Conservation (phyloP, 2,888 invertebrate genomes). For the Phragmatobia fuliginosa region DNA sequence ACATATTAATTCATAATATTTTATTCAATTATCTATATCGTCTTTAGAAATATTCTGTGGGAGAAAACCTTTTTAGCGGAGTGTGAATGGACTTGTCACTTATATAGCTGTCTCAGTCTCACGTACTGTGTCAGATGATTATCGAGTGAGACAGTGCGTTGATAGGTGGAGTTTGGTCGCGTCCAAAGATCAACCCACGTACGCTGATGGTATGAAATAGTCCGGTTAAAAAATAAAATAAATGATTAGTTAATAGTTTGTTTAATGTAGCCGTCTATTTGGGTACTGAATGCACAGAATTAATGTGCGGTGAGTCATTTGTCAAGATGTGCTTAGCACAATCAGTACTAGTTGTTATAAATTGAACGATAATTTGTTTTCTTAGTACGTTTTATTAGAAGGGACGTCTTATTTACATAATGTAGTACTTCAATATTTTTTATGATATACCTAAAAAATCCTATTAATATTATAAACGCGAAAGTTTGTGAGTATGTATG, state of each 20-base stretch:
- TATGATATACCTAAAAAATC: background rate
- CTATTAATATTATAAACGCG: too few species aligned
- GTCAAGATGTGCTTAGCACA: slow-evolving; percentile 35
- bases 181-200: slow-evolving; percentile 65
- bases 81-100: slow-evolving; percentile 42
- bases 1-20: slow-evolving; percentile 56
- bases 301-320: slow-evolving; percentile 47
- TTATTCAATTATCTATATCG: slow-evolving; percentile 42
- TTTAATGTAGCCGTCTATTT: slow-evolving; percentile 59
- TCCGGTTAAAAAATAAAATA: slow-evolving; percentile 64
- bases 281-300: slow-evolving; percentile 51
- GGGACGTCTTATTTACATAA: background rate
- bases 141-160: slow-evolving; percentile 52
- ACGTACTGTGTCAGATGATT: slow-evolving; percentile 7
- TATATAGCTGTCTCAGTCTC: slow-evolving; percentile 45
- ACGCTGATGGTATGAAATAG: slow-evolving; percentile 51
- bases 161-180: slow-evolving; percentile 64
- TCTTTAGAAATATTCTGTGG: slow-evolving; percentile 34
- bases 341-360: slow-evolving; percentile 4
- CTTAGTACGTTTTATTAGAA: background rate
- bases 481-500: too few species aligned
- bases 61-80: slow-evolving; percentile 45
- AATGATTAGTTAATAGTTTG: slow-evolving; percentile 66
- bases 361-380: background rate
- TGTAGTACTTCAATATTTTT: background rate